Percentiles rank a stretch among this genome's conserved stretches.
These are phyloP conservation scores for Mus minutoides DNA, from an alignment of 2,797 vertebrate species.

Conservation along the genomic window DNA sequence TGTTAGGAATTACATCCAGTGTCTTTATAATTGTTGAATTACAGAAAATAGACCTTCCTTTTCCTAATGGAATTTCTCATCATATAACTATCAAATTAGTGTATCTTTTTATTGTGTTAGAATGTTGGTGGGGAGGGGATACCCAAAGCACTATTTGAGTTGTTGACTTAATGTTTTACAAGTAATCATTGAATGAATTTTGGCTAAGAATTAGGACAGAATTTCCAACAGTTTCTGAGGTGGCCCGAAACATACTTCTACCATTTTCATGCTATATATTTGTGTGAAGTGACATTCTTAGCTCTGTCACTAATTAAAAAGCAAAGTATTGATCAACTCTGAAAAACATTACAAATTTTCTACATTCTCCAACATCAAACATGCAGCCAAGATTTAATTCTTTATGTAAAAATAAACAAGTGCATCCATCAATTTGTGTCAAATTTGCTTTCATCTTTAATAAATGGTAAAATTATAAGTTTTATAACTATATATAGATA, in stretches of 20 bases:
- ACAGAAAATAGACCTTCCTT: not conserved
- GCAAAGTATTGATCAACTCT: not conserved
- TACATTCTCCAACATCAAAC: not conserved
- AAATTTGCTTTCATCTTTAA: not conserved
- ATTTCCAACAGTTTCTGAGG: not conserved
- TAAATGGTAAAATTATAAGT: not conserved
- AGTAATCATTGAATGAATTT: not conserved
- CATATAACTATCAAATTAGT: not conserved
- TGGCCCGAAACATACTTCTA: not conserved
- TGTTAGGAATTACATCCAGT: not conserved
- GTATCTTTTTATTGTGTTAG: not conserved
- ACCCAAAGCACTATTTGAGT: not conserved
- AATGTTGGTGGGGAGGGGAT: not conserved
- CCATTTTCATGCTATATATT: not conserved
- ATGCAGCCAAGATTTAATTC: not conserved
- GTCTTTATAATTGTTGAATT: not conserved
- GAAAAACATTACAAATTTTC: not conserved
- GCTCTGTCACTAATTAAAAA: not conserved
- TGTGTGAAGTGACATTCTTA: not conserved
- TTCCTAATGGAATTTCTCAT: not conserved
- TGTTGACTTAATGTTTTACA: not conserved
- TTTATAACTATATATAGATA: not conserved
- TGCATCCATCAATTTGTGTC: not conserved
- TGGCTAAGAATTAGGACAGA: not conserved
- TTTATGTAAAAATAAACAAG: not conserved